Evolutionary conservation across 2,888 invertebrate genomes (phyloP).

Genomic region (Ophioninae sp.): DNA sequence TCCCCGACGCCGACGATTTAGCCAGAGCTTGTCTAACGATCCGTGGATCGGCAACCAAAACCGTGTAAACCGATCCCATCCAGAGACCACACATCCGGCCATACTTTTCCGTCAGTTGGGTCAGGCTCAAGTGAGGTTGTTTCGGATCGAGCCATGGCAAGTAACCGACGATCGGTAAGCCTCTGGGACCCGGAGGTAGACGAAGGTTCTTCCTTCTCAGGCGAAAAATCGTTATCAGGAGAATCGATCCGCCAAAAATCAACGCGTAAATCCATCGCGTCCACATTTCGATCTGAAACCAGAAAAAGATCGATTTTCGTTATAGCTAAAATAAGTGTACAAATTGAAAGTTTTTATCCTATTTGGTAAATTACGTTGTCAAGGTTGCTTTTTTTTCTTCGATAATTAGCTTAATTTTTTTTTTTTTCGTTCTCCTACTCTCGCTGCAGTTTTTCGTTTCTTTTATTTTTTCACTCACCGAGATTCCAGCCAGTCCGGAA

Average conservation of each 20-base stretch:
- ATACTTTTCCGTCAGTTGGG: conserved; percentile 85
- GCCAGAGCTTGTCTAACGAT: conserved; percentile 88
- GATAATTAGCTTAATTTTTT: neutral
- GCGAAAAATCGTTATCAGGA: conserved; percentile 16
- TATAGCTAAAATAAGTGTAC: neutral
- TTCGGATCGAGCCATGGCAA: conserved; percentile 87
- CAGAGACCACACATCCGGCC: conserved; percentile 88
- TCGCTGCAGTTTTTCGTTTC: neutral
- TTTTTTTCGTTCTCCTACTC: neutral
- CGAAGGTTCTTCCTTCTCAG: conserved; percentile 79
- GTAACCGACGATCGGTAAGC: conserved; percentile 90
- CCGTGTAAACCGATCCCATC: conserved; percentile 89
- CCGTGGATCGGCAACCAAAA: conserved; percentile 89
- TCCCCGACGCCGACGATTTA: conserved; percentile 87
- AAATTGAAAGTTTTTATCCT: neutral
- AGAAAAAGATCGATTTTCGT: neutral
- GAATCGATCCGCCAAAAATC: conserved; percentile 23
- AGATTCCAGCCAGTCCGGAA: conserved; percentile 25
- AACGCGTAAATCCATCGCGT: conserved; percentile 33
- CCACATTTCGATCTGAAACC: conserved; percentile 27
- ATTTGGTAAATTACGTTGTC: neutral
- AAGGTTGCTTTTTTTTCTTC: neutral
- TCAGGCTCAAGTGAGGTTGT: conserved; percentile 88
- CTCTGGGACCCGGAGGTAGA: conserved; percentile 90
- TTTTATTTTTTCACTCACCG: conserved; percentile 45